phyloP scores from a whole-genome alignment of 2,888 invertebrate species.

The Drosophila suboccidentalis region DNA sequence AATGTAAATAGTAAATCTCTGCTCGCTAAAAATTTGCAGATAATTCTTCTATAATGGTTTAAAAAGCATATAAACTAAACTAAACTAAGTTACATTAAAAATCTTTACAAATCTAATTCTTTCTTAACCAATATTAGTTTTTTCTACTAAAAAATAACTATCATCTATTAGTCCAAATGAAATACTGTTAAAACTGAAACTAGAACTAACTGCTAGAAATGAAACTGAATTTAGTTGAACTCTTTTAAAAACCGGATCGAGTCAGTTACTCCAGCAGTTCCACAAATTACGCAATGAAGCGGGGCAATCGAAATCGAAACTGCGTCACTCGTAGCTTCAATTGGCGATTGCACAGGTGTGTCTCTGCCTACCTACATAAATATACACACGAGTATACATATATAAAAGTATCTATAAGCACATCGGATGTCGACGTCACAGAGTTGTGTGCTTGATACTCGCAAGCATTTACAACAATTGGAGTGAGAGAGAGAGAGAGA shows the following conservation, averaged over 20 bases:
- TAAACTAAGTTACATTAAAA: neutral
- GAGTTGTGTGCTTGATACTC: conserved; percentile 22
- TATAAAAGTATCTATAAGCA: conserved; percentile 3
- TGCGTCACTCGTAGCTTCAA: conserved; percentile 58
- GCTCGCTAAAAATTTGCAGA: too few relatives aligned
- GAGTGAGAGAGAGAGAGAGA: conserved; percentile 3
- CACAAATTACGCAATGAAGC: conserved; percentile 50
- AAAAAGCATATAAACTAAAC: too few relatives aligned
- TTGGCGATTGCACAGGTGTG: conserved; percentile 68
- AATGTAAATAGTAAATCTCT: too few relatives aligned
- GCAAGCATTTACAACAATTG: conserved; percentile 10
- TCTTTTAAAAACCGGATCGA: conserved; percentile 40
- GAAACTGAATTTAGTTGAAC: neutral
- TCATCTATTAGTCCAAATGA: neutral
- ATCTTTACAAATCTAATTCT: neutral
- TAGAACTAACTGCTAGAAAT: neutral
- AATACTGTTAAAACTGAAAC: conserved; percentile 15
- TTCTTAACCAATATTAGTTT: neutral
- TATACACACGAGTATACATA: conserved; percentile 9
- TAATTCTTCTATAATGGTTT: too few relatives aligned
- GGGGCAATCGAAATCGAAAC: conserved; percentile 46
- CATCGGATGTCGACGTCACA: conserved; percentile 36
- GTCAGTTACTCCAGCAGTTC: conserved; percentile 21
- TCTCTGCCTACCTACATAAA: conserved; percentile 21
- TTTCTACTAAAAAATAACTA: neutral